Evolutionary conservation across 2,888 invertebrate species (phyloP).

Genomic region (Hetaerina titia): DNA sequence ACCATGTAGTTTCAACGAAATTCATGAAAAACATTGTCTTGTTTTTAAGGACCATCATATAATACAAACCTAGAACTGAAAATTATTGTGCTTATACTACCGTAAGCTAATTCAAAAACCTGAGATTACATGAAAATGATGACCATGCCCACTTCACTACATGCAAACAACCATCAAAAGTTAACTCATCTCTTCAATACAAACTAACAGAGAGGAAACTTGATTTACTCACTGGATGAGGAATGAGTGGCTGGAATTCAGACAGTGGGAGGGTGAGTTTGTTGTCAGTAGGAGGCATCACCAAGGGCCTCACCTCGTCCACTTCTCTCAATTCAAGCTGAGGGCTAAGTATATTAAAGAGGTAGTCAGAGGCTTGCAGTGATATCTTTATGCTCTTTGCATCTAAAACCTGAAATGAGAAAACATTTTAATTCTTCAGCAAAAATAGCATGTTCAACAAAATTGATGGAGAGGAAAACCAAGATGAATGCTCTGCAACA

Average conservation of each 20-base stretch:
- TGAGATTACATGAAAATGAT: no score
- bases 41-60: no score
- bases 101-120: no score
- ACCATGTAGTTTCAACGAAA: no score
- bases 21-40: no score
- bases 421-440: background rate
- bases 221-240: conserved; percentile 18
- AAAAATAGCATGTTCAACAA: background rate
- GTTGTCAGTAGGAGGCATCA: background rate
- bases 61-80: no score
- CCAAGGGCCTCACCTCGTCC: background rate
- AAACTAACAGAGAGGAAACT: background rate
- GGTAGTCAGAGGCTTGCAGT: background rate
- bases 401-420: background rate
- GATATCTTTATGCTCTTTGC: background rate
- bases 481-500: no score
- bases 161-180: no score
- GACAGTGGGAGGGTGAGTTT: background rate
- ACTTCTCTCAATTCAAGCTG: conserved; percentile 4
- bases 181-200: no score
- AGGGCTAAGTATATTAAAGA: background rate
- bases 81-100: no score
- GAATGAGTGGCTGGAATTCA: background rate
- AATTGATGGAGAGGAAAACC: no score
- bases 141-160: no score